Conservation (phyloP, 2,888 invertebrate species). For the Stenichneumon culpator region DNA sequence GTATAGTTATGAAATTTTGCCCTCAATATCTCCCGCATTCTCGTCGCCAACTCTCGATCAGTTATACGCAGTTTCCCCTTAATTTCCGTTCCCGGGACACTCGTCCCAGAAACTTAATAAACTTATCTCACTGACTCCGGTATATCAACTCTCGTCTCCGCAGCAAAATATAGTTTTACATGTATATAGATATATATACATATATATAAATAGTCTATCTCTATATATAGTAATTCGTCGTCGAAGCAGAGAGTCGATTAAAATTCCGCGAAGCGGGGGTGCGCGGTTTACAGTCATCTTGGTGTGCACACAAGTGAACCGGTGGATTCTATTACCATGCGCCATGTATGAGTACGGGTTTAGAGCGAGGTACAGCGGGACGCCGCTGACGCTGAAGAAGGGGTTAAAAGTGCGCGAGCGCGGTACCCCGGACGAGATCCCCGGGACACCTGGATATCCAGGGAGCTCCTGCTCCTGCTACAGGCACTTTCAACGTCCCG, state of each 20-base stretch:
- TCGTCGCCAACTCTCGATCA: background rate
- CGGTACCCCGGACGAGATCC: constrained; percentile 74
- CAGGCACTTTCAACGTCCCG: constrained; percentile 23
- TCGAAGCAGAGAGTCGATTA: constrained; percentile 4
- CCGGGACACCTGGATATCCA: constrained; percentile 77
- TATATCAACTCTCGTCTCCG: background rate
- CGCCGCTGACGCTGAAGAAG: constrained; percentile 40
- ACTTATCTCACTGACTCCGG: background rate
- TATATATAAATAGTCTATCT: no score
- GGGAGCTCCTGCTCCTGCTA: constrained; percentile 67
- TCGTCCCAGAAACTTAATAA: background rate
- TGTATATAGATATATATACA: no score
- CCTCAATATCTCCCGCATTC: background rate
- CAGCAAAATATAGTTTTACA: no score
- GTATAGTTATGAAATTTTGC: background rate
- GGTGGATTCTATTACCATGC: constrained; percentile 10
- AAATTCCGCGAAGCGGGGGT: constrained; percentile 2
- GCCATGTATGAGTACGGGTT: constrained; percentile 12
- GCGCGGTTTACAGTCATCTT: background rate
- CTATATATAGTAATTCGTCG: background rate
- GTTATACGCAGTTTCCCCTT: constrained; percentile 1
- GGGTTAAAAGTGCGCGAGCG: constrained; percentile 74
- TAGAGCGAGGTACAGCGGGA: constrained; percentile 18
- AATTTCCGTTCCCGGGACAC: background rate
- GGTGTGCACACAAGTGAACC: background rate